Base-by-base conservation (phyloP, 2,797 vertebrate genomes). In the Bovichtus variegatus region DNA sequence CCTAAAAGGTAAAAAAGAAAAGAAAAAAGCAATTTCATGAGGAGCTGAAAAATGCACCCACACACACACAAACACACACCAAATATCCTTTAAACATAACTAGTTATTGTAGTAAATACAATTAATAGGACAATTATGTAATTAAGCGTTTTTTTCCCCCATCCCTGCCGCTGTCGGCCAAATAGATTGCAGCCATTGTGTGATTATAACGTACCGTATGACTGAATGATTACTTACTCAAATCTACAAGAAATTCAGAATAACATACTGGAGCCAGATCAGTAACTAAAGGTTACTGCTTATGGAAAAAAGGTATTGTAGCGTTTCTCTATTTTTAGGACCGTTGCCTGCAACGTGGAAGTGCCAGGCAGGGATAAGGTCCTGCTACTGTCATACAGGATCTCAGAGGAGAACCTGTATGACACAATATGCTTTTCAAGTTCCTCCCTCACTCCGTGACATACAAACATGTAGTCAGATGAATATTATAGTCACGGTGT, bases 361-460 rank as follows among this genome's bases (percentile, higher is more conserved):
- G 27, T 18, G 10, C 2, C 44, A 47, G 25, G 2, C 13, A 40
- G 51, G 15, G 29, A 63, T 38, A 62, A 43, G 21, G 9, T 76
- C 21, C 11, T 34, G 40, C 10, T 67, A 66, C 51, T 82, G 1
- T n/a, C n/a, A n/a, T n/a, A n/a, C 59, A 73, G 36, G 18, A 43
- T 43, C 40, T 44, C 31, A 66, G 36, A 71, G 29, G 59, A 55
- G n/a, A 67, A 59, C 44, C 11, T 21, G 47, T 29, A 19, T 62
- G 54, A 72, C 76, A 74, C 76, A 21, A 83, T 76, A 61, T 60
- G 44, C 61, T 72, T 63, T 70, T 76, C 34, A 59, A 78, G 19
- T 60, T 34, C 19, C 46, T 34, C 11, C 49, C 54, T 74, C 31
- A 23, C 43, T 58, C 31, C 12, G 25, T 75, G 67, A 73, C 47